Base-by-base conservation (phyloP, 2,113 vertebrate species). In the Silurus asotus region DNA sequence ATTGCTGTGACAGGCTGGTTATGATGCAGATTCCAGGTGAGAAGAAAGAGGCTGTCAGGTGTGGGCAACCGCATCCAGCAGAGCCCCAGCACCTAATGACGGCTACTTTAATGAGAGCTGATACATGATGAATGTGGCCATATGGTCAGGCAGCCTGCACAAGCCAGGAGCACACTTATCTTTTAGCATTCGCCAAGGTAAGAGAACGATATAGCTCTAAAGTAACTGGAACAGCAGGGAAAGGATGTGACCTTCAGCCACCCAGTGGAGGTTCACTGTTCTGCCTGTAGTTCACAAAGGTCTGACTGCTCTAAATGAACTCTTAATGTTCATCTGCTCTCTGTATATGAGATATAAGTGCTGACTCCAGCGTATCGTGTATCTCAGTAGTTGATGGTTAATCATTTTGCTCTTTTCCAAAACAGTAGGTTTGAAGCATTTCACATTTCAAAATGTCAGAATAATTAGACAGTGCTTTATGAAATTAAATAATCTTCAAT, bases 41-140 rank as follows among this genome's bases (percentile, higher is more conserved):
- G 77, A 84, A 84, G 84, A 88, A 84, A 59, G 86, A 91, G 88
- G 90, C 89, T 89, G 89, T 92, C 89, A 87, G 90, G 87, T 90
- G 91, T 92, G 87, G 90, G 92, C 91, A 92, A 89, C 90, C 91
- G 89, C 89, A 90, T 91, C 92, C 93, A 91, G 91, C 93, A 89
- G 93, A 64, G 92, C 87, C 59, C 87, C 88, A 89, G 91, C 89
- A 92, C 88, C 89, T 92, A 93, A 92, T 92, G 94, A 94, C 92
- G 93, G 92, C 92, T 92, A 90, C 90, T 92, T 92, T 93, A 94
- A 94, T 94, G 93, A 94, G 93, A 89, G 92, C 91, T 67, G 88
- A 93, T 93, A 91, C 90, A 94, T 95, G 94, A 95, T 95, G 93
- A 94, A 95, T 95, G 94, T 91, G 90, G 88, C 94, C 95, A 95